Evolutionary conservation across 92 coral and sea anemone genomes (phyloP).

Genomic region (Parazoanthus swiftii): DNA sequence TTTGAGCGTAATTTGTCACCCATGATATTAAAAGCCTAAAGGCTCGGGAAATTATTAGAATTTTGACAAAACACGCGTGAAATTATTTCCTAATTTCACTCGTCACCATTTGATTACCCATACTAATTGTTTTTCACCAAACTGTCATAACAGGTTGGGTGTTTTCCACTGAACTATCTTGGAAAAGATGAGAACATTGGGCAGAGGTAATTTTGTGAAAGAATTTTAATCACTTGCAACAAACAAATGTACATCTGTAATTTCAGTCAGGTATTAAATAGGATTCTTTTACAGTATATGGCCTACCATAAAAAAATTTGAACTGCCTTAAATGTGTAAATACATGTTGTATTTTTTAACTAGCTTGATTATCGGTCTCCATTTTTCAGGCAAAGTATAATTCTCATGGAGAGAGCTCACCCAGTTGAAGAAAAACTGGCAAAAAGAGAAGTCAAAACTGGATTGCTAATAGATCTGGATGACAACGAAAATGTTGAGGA

Average conservation of each 20-base stretch:
- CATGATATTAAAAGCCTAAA: too few species aligned
- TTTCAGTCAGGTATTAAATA: too few species aligned
- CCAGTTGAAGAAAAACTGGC: constrained; percentile 42
- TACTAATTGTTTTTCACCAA: not conserved
- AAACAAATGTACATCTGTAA: too few species aligned
- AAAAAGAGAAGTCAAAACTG: constrained; percentile 52
- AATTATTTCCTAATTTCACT: too few species aligned
- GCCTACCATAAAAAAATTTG: too few species aligned
- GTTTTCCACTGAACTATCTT: constrained; percentile 93
- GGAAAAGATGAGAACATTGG: constrained; percentile 57
- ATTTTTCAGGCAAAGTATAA: constrained; percentile 31
- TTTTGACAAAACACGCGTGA: too few species aligned
- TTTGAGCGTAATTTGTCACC: too few species aligned
- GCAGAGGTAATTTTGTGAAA: constrained; percentile 32
- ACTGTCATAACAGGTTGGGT: constrained; percentile 74
- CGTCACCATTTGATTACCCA: too few species aligned
- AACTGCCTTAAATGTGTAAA: not conserved
- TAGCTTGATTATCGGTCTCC: not conserved
- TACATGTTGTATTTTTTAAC: too few species aligned
- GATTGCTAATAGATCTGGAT: constrained; percentile 54
- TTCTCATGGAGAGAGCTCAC: constrained; percentile 27
- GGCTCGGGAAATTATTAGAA: too few species aligned
- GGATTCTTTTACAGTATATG: too few species aligned
- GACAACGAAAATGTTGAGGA: constrained; percentile 28
- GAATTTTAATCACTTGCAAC: too few species aligned